Conservation (phyloP, 1,140 invertebrate species). For the Brachionus paranguensis region DNA sequence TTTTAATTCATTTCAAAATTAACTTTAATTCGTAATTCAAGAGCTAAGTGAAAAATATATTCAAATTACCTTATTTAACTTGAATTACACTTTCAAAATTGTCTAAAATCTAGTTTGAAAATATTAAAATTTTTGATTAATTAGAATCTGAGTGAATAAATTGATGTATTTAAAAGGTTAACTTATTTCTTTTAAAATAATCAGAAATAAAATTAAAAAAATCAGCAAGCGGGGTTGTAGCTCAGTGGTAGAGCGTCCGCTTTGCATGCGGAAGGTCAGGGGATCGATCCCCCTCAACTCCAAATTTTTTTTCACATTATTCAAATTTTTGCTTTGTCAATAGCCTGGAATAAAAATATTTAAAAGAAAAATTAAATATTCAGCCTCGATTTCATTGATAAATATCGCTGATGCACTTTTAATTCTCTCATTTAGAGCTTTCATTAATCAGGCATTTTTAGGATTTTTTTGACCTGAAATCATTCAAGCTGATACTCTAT, state of each 20-base stretch:
- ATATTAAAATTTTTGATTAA: no score
- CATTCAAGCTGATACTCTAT: not conserved
- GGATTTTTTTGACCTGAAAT: conserved; percentile 12
- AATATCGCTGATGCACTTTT: not conserved
- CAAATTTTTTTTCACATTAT: not conserved
- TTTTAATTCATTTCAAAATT: no score
- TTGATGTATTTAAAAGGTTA: no score
- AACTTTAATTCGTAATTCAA: no score
- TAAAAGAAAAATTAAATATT: not conserved
- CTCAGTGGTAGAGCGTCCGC: conserved; percentile 40
- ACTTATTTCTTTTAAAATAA: not conserved
- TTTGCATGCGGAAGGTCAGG: conserved; percentile 40
- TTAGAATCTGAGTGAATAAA: no score
- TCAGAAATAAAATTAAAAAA: not conserved
- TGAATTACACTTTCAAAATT: no score
- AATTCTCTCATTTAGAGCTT: not conserved
- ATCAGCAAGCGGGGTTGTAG: conserved; percentile 26
- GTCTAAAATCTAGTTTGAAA: no score
- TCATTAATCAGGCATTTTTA: not conserved
- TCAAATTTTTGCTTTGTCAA: not conserved
- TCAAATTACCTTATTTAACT: no score
- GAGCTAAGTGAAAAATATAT: no score
- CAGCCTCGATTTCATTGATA: not conserved
- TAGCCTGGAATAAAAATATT: not conserved
- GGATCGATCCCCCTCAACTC: conserved; percentile 40